Base-by-base conservation (phyloP, 2,113 vertebrate species). In the Epinephelus moara region DNA sequence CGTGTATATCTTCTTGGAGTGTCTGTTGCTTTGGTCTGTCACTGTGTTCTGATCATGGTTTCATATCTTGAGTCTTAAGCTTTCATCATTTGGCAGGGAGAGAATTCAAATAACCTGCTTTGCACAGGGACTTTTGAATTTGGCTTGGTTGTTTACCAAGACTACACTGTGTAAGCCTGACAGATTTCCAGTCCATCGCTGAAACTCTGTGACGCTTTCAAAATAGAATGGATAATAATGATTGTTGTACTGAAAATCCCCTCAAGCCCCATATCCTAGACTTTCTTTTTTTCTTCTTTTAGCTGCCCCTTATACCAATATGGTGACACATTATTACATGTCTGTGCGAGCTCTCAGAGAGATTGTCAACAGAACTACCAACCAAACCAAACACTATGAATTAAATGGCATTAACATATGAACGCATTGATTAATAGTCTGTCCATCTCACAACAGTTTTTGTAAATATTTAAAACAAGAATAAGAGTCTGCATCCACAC, bases 141-240 rank as follows among this genome's bases (percentile, higher is more conserved):
- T 63, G 68, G 21, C 49, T 37, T 62, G 25, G 60, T 63, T 82
- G 79, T 83, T 81, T 73, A 78, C 55, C 62, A 56, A 70, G 80
- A 82, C 23, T 40, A 19, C 56, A 45, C 23, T 27, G 0, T 67
- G n/a, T 53, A 61, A 78, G 59, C 66, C 69, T 59, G 27, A 63
- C 77, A 75, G 57, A 53, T 81, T 85, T 78, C 4, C 49, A 68
- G 56, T 40, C 59, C 25, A 33, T 23, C 12, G 6, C 47, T 56
- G 49, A 19, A 47, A 81, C 68, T 78, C 70, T 57, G 7, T 2
- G 19, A 14, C 33, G 30, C 47, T 78, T 78, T 75, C 61, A 57
- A 84, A 62, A 64, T 57, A 12, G 67, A 84, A 59, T 59, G 56
- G 55, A 86, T 82, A 45, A 72, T 52, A 45, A 52, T 74, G 70